A percentile compares a stretch with the other conserved stretches of the same genome.
Conservation (phyloP, 2,113 vertebrate genomes). For the Ochotona curzoniae region DNA sequence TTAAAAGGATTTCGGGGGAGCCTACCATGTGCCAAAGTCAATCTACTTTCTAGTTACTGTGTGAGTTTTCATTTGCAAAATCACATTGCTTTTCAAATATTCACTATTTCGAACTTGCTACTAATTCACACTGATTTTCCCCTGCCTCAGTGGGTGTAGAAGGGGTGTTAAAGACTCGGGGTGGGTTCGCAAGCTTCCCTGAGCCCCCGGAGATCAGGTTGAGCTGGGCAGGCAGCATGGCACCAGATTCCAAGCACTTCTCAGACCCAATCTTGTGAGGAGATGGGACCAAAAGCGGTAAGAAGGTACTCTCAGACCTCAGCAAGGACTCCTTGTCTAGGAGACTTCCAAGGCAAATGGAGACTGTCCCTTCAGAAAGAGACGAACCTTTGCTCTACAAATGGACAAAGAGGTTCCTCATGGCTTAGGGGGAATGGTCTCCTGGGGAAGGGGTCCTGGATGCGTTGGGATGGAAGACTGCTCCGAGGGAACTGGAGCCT, state of each 20-base stretch:
- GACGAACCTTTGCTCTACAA: not conserved
- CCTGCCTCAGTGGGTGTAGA: not conserved
- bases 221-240: not conserved
- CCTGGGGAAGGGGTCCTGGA: not conserved
- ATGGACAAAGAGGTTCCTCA: conserved; percentile 5
- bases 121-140: conserved; percentile 38
- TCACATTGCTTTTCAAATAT: conserved; percentile 66
- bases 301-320: not conserved
- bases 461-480: not conserved
- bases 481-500: conserved; percentile 12
- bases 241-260: not conserved
- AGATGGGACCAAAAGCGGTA: not conserved
- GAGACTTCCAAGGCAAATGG: not conserved
- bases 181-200: not conserved
- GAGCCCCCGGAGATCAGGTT: not conserved
- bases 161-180: not conserved
- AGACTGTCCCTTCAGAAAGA: conserved; percentile 12
- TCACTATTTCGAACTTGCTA: conserved; percentile 51
- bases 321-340: not conserved
- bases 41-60: conserved; percentile 69
- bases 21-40: conserved; percentile 75
- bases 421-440: not conserved
- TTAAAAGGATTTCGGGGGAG: conserved; percentile 68
- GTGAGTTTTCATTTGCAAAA: conserved; percentile 65
- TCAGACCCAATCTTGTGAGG: not conserved